Base-by-base conservation (phyloP, 1,140 invertebrate genomes). In the Drosophila saltans region DNA sequence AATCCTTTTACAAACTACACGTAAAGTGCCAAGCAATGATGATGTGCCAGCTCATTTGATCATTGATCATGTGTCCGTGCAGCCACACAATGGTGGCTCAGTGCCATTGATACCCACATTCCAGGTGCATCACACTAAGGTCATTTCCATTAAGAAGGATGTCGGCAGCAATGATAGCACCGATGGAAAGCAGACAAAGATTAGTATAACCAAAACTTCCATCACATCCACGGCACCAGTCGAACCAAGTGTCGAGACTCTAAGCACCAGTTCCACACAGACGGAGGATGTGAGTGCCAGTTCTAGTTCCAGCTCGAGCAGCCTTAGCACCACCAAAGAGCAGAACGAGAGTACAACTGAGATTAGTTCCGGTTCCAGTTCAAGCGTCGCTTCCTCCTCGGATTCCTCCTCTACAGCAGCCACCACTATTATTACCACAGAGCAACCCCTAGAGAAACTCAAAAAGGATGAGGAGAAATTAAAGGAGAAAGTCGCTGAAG, bases 401-500 rank as follows among this genome's bases (percentile, higher is more conserved):
- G 41, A 4, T n/a, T 61, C 55, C 10, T 66, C 39, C 52, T 56
- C 24, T 9, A 16, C 57, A 28, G 16, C 61, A 28, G 11, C 33
- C n/a, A 64, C 16, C 41, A 41, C 28, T 26, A 57, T 9, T 57
- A 65, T 69, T 11, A 72, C 79, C 45, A 73, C 88, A 0, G 85
- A 91, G 58, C 41, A 62, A 28, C 80, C 89, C 24, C 78, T 77
- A 28, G 52, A 72, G 16, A 81, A 85, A 74, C 75, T 90, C 1
- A 90, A 91, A 65, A 72, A 92, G 61, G 85, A 68, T 26, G 91
- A 92, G 63, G 78, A 92, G 64, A 90, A 92, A 62, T 81, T 92
- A 1, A 92, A 92, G 81, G 91, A 88, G 52, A 92, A 92, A 74
- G 83, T 92, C 11, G 91, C 91, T 30, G 91, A 92, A 63, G 90